Conservation (phyloP, 2,797 vertebrate species). For the Tapera naevia region DNA sequence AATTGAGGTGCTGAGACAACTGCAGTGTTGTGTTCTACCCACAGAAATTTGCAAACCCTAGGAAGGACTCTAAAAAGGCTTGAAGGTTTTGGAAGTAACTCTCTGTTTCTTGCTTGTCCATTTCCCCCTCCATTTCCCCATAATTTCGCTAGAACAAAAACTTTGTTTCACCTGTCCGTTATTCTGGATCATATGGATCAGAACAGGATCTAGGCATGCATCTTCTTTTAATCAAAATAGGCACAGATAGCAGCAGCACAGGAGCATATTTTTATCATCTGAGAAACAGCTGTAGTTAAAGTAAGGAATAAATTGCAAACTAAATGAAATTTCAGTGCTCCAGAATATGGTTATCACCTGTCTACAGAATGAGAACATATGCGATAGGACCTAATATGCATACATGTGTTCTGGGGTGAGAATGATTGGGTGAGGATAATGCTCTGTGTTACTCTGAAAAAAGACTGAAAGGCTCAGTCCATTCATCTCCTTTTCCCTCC, state of each 20-base stretch:
- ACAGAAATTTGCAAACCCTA: neutral
- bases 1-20: neutral
- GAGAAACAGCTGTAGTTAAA: slow-evolving; percentile 52
- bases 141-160: neutral
- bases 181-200: neutral
- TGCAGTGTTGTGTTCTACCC: neutral
- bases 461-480: neutral
- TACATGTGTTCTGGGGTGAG: neutral
- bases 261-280: slow-evolving; percentile 43
- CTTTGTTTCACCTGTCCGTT: neutral
- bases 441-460: neutral
- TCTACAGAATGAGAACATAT: neutral
- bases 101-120: neutral
- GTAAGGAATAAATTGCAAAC: slow-evolving; percentile 29
- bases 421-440: neutral
- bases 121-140: neutral
- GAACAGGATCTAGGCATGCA: neutral
- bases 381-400: neutral
- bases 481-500: neutral
- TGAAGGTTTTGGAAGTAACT: neutral
- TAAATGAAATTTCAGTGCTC: slow-evolving; percentile 30
- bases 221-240: slow-evolving; percentile 22
- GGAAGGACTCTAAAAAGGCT: neutral
- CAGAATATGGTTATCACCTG: neutral
- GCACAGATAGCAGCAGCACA: neutral